Evolutionary conservation across 1,140 invertebrate genomes (phyloP), one percentile per base, ranked within the genome.

Genomic region (Pogonus chalceus): DNA sequence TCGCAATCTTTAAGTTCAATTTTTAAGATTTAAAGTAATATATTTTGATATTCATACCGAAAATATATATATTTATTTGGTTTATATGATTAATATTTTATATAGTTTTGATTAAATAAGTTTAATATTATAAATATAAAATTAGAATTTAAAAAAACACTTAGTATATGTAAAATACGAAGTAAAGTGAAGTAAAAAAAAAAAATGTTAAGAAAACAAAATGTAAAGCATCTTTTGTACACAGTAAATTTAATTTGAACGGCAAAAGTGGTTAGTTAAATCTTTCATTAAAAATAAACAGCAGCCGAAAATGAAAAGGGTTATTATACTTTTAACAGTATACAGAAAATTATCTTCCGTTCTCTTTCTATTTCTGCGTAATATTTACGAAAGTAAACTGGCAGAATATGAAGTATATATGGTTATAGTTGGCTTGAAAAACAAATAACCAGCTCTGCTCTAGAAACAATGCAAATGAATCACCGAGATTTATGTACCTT

Each of bases 391-490:
- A 31, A 14, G 26, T 31, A 7, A 31, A 14, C 4, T 14, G 4
- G 4, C 4, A 31, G 26, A 31, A 31, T 31, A 31, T 31, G 26
- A 31, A 31, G 26, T 31, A 31, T 31, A 31, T 31, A 31, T 31
- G 26, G 26, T 31, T 31, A 31, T 31, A 31, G 26, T 31, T 4
- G 26, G 26, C 26, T 31, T 4, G 37, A 43, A 43, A 43, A 43
- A 43, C 37, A 43, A 43, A 43, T 43, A 43, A 9, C 26, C 7
- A 31, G 14, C 26, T 4, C 7, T 31, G 26, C 14, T 4, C 26
- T 43, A 18, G 37, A 12, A 43, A 18, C 18, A 43, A 43, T 43
- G 9, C 37, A 43, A 43, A 43, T 43, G 37, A 43, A 43, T 43
- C 37, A 43, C 37, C 4, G 37, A 43, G 37, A 43, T 43, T 43